Evolutionary conservation across 2,888 invertebrate genomes (phyloP).

Genomic region (Parapristionchus giblindavisi): DNA sequence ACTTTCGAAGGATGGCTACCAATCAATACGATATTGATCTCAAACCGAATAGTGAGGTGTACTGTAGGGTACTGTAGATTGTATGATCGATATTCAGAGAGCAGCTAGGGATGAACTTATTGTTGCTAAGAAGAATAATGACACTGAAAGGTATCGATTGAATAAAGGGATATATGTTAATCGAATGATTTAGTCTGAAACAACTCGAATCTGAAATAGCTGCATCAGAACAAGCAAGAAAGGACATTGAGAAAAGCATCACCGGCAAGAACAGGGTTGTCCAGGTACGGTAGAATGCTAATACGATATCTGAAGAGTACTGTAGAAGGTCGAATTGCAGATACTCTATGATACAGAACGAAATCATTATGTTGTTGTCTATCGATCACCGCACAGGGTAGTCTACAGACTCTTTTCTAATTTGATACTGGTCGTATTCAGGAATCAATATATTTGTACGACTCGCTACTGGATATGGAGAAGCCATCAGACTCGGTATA

Average conservation of each 20-base stretch:
- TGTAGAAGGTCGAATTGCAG: not conserved
- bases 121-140: conserved; percentile 5
- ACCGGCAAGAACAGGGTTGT: not conserved
- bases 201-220: conserved; percentile 16
- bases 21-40: conserved; percentile 28
- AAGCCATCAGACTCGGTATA: conserved; percentile 6
- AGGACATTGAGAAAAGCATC: conserved; percentile 12
- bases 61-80: not conserved
- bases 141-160: conserved; percentile 12
- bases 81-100: not conserved
- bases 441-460: not conserved
- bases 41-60: conserved; percentile 13
- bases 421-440: not conserved
- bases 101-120: not conserved
- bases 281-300: conserved; percentile 15
- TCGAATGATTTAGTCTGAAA: conserved; percentile 7
- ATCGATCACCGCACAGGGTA: not conserved
- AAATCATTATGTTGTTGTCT: conserved; percentile 22
- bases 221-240: conserved; percentile 2
- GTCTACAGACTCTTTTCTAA: not conserved
- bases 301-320: not conserved
- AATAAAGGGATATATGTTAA: not conserved
- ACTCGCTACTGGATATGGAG: conserved; percentile 12
- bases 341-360: conserved; percentile 32
- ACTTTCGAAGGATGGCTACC: conserved; percentile 26